Evolutionary conservation across 2,797 vertebrate genomes (phyloP), one percentile per base, ranked within the genome.

Genomic region (Hydrolagus colliei): DNA sequence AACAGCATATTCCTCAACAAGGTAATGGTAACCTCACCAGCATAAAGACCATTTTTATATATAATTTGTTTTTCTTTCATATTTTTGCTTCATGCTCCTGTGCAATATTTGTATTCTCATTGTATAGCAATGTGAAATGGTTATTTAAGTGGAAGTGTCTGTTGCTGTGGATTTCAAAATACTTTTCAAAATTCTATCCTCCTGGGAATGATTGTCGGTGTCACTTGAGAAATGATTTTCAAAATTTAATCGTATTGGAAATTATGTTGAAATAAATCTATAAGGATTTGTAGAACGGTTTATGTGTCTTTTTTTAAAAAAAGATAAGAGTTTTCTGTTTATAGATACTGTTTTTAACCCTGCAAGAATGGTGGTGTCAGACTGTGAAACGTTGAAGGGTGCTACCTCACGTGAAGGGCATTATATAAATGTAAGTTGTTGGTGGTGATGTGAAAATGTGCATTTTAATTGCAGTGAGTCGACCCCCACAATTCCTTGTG

Each of bases 61-160:
- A 35, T 74, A 59, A 52, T 52, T 52, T 1, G 41, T 52, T 9
- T 41, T 41, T 84, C 27, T 68, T 84, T 68, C 65, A 41, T 35
- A 41, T 9, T 9, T 84, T 35, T 68, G 79, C 79, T 3, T 84
- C 32, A 16, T 68, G 65, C 20, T 71, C 20, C 35, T 84, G 32
- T 84, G 62, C 79, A 84, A 84, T 84, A 41, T 84, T 84, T 84
- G 65, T 84, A 84, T 41, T 41, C 79, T 71, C 63, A 68, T 84
- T 71, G 41, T 84, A 41, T 18, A 35, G 18, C 27, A 41, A n/a
- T 68, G 14, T 20, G 14, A 32, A 41, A 67, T 41, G 9, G 14
- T 41, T 68, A 41, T 68, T 84, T 84, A 84, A 84, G n/a, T 71
- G 20, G 32, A 41, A 32, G 65, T 84, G 65, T 41, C 65, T 4